phyloP scores from a whole-genome alignment of 1,140 invertebrate genomes.

The Spodoptera frugiperda region DNA sequence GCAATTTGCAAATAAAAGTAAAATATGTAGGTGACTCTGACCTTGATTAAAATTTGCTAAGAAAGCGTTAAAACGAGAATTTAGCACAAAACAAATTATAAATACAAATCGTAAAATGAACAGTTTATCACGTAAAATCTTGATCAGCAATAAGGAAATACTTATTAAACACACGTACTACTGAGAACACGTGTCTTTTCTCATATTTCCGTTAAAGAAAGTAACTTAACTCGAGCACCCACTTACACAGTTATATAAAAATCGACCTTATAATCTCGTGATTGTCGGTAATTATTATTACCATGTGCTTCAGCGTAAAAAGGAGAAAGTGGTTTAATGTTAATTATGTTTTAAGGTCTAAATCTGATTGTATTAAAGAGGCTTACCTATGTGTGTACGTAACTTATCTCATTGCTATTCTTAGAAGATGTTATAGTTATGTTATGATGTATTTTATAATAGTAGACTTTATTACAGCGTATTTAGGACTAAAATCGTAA shows the following conservation, averaged over 20 bases:
- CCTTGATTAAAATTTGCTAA: too few relatives aligned
- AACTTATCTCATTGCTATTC: too few relatives aligned
- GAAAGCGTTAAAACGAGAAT: too few relatives aligned
- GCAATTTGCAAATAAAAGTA: too few relatives aligned
- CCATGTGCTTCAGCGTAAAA: not conserved
- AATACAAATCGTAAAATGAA: not conserved
- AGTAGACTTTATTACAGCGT: too few relatives aligned
- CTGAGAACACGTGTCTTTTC: not conserved
- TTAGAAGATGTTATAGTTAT: not conserved
- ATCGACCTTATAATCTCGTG: not conserved
- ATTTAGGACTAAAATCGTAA: too few relatives aligned
- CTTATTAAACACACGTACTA: not conserved
- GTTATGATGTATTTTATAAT: not conserved
- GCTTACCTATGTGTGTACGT: too few relatives aligned
- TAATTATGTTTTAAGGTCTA: not conserved
- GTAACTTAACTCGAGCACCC: slow-evolving; percentile 30
- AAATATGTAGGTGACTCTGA: too few relatives aligned
- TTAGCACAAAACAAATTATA: not conserved
- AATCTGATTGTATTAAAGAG: not conserved
- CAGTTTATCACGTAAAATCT: not conserved
- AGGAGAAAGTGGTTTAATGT: not conserved
- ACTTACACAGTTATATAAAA: slow-evolving; percentile 1
- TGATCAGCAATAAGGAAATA: not conserved
- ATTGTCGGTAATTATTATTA: not conserved
- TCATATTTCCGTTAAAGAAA: slow-evolving; percentile 19